phyloP scores from a whole-genome alignment of 2,797 vertebrate genomes.

The Echeneis naucrates region DNA sequence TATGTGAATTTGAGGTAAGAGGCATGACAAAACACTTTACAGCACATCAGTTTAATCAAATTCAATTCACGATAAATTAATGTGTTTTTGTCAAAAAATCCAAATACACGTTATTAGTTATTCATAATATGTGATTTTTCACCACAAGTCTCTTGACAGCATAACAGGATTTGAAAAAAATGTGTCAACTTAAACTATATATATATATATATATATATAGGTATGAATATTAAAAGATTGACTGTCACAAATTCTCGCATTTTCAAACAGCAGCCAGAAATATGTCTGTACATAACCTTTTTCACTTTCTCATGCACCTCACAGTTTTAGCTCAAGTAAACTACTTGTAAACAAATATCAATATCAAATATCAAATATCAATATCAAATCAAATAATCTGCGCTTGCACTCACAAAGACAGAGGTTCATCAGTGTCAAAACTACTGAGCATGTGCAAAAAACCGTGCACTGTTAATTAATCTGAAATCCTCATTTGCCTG shows the following conservation, averaged over 20 bases:
- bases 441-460: not conserved
- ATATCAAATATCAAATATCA: too few species aligned
- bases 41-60: conserved; percentile 37
- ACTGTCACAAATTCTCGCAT: not conserved
- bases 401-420: not conserved
- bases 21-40: not conserved
- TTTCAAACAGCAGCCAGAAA: not conserved
- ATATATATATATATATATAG: too few species aligned
- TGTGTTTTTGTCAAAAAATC: conserved; percentile 4
- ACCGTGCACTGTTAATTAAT: not conserved
- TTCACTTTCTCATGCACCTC: conserved; percentile 15
- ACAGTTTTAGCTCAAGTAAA: conserved; percentile 35
- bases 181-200: not conserved
- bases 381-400: conserved; percentile 35
- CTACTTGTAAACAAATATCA: conserved; percentile 51
- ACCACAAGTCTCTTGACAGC: conserved; percentile 12
- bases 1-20: not conserved
- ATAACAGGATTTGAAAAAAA: not conserved
- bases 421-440: conserved; percentile 18
- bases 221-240: not conserved
- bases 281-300: not conserved
- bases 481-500: not conserved
- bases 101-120: not conserved
- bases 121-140: conserved; percentile 1
- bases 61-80: conserved; percentile 7